Percentiles rank a stretch among this genome's conserved stretches.
Conservation (phyloP, 2,888 invertebrate species). For the Galerucella calmariensis region DNA sequence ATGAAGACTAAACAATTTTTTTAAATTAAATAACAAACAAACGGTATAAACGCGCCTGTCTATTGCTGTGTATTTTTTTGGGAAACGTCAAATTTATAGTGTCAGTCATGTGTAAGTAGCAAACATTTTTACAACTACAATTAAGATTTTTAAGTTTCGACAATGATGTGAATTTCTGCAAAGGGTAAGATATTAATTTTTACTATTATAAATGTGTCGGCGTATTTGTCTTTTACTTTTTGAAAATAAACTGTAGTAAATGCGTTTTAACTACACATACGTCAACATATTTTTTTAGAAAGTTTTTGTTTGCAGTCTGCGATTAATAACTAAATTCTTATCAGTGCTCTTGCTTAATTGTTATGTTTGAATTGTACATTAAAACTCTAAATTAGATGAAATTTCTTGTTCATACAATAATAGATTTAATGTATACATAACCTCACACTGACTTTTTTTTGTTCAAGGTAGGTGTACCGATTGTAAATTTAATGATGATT, state of each 20-base stretch:
- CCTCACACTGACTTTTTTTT: neutral
- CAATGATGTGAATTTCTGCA: constrained; percentile 36
- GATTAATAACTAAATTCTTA: constrained; percentile 3
- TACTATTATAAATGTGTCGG: constrained; percentile 4
- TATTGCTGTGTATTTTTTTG: constrained; percentile 25
- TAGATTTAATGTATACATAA: neutral
- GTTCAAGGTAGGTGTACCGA: neutral
- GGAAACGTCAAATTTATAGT: constrained; percentile 51
- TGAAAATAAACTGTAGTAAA: constrained; percentile 20
- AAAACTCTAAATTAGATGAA: neutral
- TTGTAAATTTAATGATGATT: neutral
- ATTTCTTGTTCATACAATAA: neutral
- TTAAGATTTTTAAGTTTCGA: constrained; percentile 28
- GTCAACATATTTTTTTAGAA: constrained; percentile 45
- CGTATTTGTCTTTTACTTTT: neutral
- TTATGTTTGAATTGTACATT: neutral
- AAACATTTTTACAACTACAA: constrained; percentile 32
- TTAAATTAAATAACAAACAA: neutral
- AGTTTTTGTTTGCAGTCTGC: neutral
- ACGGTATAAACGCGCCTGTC: constrained; percentile 21
- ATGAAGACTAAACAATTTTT: constrained; percentile 16
- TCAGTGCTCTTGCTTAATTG: neutral
- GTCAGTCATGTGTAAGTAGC: constrained; percentile 55
- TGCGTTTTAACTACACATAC: constrained; percentile 39
- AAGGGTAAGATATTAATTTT: constrained; percentile 41